Evolutionary conservation across 2,113 vertebrate species (phyloP), one percentile per base, ranked within the genome.

Genomic region (Orycteropus afer): DNA sequence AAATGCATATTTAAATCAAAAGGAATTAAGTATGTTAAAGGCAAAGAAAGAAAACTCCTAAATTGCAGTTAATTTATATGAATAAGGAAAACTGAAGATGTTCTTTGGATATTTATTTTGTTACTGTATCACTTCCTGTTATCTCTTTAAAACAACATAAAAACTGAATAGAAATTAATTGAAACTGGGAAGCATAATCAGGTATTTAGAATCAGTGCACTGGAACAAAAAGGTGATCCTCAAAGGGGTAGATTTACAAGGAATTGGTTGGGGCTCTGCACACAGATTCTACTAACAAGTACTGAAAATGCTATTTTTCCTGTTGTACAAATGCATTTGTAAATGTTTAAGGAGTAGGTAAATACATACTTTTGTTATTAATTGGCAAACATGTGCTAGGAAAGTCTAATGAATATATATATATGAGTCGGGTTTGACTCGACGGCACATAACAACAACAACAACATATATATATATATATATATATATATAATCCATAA

Each of bases 1-100:
- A 67, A 89, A 27, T 53, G 76, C 10, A 61, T 77, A 67, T 53
- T 94, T 94, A 91, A 86, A 86, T 85, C 27, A 51, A 69, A 51
- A 80, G 42, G 42, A 94, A 81, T 84, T 71, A 71, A 40, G 7
- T 86, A 69, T 74, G 11, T 69, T 65, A 76, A 71, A 84, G 5
- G 40, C 78, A 71, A 83, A 40, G 63, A 49, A 65, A 74, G 17
- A 74, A 78, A 83, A 23, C 51, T 74, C 7, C 49, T 84, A 87
- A 82, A 29, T 10, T 69, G 25, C 55, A 53, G 59, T 89, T 92
- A 9, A 87, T 76, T 80, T 87, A 55, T 79, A 61, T 92, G 15
- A 96, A 23, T 91, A 63, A 57, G 20, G 32, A 53, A 34, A 71
- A 87, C 34, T 22, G 89, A 86, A 80, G 18, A 32, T 78, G 71